phyloP scores from a whole-genome alignment of 2,797 vertebrate species.

The Sebastes itinus region DNA sequence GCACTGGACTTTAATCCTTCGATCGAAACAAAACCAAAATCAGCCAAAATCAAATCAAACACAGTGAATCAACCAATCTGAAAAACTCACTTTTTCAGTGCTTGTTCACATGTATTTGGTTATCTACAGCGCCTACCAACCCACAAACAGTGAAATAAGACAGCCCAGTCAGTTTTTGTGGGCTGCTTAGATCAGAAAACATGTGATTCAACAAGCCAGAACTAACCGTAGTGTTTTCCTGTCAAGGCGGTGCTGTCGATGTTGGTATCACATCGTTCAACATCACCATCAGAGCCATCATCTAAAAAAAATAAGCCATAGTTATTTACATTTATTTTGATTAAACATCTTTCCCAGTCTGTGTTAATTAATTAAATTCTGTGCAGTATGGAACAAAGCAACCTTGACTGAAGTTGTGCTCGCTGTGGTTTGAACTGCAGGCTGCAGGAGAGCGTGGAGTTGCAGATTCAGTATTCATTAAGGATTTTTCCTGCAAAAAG shows the following conservation, averaged over 20 bases:
- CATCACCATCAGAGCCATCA: constrained; percentile 75
- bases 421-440: constrained; percentile 12
- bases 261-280: constrained; percentile 57
- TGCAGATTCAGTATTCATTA: neutral
- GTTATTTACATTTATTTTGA: neutral
- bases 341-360: neutral
- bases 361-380: neutral
- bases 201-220: too few species aligned
- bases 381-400: neutral
- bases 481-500: constrained; percentile 48
- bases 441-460: constrained; percentile 13
- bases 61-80: neutral
- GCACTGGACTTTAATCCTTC: constrained; percentile 74
- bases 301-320: constrained; percentile 42
- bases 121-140: too few species aligned
- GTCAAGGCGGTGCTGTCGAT: constrained; percentile 59
- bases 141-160: too few species aligned
- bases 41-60: neutral
- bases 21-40: constrained; percentile 16
- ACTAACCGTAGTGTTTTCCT: constrained; percentile 67
- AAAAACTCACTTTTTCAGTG: neutral
- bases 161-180: too few species aligned
- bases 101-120: neutral
- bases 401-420: constrained; percentile 41
- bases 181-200: too few species aligned